Evolutionary conservation across 2,797 vertebrate species (phyloP).

Genomic region (Pipistrellus pipistrellus): DNA sequence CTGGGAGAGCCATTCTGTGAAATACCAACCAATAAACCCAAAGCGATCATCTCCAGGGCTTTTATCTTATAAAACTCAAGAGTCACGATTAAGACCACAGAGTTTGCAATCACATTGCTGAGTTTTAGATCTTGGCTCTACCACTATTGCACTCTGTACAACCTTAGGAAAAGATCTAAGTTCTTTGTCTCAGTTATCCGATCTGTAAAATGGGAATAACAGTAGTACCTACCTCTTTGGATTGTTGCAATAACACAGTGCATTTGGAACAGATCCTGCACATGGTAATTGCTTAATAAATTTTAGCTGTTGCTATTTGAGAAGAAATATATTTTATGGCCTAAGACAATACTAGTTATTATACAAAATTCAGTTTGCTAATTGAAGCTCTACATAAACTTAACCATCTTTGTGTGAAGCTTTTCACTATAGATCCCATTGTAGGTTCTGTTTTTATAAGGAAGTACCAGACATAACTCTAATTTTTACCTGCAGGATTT

Average conservation of each 20-base stretch:
- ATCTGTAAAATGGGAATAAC: background rate
- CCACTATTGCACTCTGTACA: background rate
- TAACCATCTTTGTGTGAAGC: background rate
- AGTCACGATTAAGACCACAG: background rate
- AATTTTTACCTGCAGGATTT: background rate
- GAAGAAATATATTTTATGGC: background rate
- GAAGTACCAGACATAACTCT: background rate
- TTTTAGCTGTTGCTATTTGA: conserved; percentile 6
- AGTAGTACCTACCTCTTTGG: background rate
- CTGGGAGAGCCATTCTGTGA: background rate
- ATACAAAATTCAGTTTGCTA: background rate
- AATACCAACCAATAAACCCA: background rate
- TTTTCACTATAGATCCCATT: background rate
- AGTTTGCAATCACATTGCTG: background rate
- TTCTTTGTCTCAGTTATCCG: background rate
- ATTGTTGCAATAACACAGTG: background rate
- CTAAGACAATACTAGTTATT: background rate
- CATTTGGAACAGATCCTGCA: background rate
- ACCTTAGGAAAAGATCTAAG: background rate
- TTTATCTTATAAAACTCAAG: background rate
- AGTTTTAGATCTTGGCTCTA: background rate
- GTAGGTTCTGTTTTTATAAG: background rate
- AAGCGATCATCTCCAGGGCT: background rate
- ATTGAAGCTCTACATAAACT: background rate
- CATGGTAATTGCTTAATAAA: background rate